Conservation (phyloP, 30 jellyfish, hydroid and myxozoan genomes). For the Nemopilema nomurai region DNA sequence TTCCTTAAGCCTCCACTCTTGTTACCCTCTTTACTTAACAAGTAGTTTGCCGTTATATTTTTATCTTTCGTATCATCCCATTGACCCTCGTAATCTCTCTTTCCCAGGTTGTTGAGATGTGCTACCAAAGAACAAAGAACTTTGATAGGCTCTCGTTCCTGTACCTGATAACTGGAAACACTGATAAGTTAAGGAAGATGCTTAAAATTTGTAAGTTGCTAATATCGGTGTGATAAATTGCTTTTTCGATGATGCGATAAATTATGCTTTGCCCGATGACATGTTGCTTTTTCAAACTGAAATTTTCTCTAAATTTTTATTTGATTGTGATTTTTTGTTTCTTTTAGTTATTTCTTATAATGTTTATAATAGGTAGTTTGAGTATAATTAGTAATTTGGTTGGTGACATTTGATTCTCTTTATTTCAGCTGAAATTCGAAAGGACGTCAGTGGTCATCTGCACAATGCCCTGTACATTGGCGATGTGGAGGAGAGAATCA, state of each 20-base stretch:
- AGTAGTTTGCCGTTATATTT: not conserved
- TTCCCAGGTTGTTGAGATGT: constrained; percentile 93
- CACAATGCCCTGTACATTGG: constrained; percentile 95
- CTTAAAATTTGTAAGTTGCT: constrained; percentile 82
- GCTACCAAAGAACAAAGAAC: constrained; percentile 91
- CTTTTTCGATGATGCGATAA: no score
- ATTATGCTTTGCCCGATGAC: no score
- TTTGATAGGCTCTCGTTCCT: constrained; percentile 90
- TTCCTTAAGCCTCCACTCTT: not conserved
- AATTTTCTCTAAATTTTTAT: no score
- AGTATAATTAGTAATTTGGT: no score
- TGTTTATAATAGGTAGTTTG: no score
- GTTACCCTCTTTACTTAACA: no score
- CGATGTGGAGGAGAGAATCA: constrained; percentile 87
- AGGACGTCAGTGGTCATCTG: constrained; percentile 95
- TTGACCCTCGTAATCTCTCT: not conserved
- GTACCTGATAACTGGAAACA: constrained; percentile 92
- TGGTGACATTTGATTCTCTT: no score
- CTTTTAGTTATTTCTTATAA: no score
- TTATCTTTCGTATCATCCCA: no score
- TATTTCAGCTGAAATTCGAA: constrained; percentile 86
- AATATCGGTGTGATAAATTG: not conserved
- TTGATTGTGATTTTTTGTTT: no score
- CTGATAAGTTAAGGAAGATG: constrained; percentile 89
- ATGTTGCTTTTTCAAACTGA: no score